A percentile compares a stretch with the other conserved stretches of the same genome.
Conservation (phyloP, 2,797 vertebrate genomes). For the Thripadectes ignobilis region DNA sequence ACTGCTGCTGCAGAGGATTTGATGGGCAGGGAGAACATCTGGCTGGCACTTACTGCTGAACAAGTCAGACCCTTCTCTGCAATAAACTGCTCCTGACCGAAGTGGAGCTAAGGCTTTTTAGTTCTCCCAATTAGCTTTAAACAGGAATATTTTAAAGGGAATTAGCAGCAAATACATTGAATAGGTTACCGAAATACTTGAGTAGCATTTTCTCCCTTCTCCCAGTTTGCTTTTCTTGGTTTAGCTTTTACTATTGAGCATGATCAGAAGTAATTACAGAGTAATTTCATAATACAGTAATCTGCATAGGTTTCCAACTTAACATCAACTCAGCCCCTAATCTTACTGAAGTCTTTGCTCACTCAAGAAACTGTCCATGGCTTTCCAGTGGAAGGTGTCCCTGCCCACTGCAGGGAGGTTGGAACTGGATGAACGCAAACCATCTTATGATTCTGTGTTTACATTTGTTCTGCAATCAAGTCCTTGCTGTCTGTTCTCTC, state of each 20-base stretch:
- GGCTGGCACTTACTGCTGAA: background rate
- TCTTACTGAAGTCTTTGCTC: background rate
- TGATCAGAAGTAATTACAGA: background rate
- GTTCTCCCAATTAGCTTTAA: background rate
- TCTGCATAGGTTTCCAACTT: background rate
- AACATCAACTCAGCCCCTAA: background rate
- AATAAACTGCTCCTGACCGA: background rate
- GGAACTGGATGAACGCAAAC: background rate
- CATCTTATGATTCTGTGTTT: rapidly evolving
- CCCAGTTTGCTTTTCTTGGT: background rate
- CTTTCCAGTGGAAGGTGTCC: rapidly evolving
- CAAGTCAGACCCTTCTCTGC: background rate
- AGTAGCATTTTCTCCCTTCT: background rate
- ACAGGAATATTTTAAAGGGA: background rate
- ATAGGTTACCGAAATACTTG: background rate
- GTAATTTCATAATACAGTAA: background rate
- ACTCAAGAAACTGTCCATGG: background rate
- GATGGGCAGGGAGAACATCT: slow-evolving; percentile 10
- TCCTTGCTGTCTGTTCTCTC: background rate
- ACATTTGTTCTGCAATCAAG: background rate
- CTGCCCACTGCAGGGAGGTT: background rate
- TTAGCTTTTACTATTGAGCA: background rate
- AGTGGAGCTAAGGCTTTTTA: background rate
- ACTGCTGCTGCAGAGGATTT: background rate
- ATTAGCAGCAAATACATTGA: background rate